phyloP scores from a whole-genome alignment of 2,113 vertebrate species.

The Nesoenas mayeri region DNA sequence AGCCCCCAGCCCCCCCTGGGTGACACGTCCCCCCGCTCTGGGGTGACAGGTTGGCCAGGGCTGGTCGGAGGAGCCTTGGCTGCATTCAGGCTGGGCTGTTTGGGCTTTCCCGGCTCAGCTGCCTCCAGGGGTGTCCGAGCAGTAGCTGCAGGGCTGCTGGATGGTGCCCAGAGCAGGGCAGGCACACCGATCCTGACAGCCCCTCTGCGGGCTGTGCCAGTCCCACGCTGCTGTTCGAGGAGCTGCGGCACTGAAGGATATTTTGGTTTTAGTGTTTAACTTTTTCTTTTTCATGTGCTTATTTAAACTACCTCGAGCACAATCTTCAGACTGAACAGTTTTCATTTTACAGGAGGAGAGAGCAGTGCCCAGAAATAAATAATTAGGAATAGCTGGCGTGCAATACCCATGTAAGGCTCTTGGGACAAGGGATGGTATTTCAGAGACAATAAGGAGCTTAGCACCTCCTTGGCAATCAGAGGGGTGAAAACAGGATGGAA shows the following conservation, averaged over 20 bases:
- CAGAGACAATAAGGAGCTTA: background rate
- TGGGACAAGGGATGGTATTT: background rate
- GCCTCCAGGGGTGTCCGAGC: fast-evolving
- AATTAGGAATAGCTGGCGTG: background rate
- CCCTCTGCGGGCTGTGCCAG: fast-evolving
- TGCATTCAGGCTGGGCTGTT: fast-evolving
- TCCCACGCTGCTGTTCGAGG: fast-evolving
- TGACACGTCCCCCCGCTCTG: fast-evolving
- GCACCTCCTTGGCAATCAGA: background rate
- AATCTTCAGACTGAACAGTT: background rate
- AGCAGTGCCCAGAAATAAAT: background rate
- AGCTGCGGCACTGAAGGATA: background rate
- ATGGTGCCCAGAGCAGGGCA: background rate
- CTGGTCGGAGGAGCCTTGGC: background rate
- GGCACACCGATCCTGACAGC: background rate
- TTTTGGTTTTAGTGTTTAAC: background rate
- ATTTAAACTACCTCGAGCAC: background rate
- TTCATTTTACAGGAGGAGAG: background rate
- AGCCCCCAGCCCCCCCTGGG: background rate
- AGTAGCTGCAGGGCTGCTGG: background rate
- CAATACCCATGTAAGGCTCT: conserved; percentile 3
- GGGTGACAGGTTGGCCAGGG: background rate
- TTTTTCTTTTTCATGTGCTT: background rate
- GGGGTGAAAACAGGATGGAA: background rate
- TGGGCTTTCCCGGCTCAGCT: background rate